Evolutionary conservation across 2,113 vertebrate species (phyloP).

Genomic region (Peromyscus californicus): DNA sequence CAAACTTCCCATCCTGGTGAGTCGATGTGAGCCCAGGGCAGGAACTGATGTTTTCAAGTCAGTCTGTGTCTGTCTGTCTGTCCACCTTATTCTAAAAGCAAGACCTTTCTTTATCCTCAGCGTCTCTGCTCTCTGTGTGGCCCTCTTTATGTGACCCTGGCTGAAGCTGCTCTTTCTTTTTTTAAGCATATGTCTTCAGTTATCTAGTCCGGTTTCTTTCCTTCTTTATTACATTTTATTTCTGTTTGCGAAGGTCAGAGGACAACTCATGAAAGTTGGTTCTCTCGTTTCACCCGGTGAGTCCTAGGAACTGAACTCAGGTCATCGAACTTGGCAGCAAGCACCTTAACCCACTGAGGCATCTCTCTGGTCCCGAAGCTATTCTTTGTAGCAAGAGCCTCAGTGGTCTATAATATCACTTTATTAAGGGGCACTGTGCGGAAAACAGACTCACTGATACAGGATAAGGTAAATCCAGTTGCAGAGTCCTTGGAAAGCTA

Average conservation of each 20-base stretch:
- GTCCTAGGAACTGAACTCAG: not conserved
- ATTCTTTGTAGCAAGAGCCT: no score
- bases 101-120: not conserved
- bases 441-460: no score
- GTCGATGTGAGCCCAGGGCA: not conserved
- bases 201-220: not conserved
- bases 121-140: fast-evolving
- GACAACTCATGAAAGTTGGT: no score
- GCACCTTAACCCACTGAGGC: not conserved
- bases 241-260: not conserved
- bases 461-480: no score
- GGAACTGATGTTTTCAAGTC: not conserved
- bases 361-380: not conserved
- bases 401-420: no score
- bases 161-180: not conserved
- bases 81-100: not conserved
- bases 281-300: not conserved
- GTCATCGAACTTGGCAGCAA: not conserved
- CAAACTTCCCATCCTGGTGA: not conserved
- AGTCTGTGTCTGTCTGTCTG: not conserved
- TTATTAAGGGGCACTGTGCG: no score
- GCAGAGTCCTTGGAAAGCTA: no score
- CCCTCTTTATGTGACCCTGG: not conserved
- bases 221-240: not conserved
- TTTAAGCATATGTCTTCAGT: not conserved